A percentile compares a stretch with the other conserved stretches of the same genome.
These are phyloP conservation scores for Petaurus breviceps DNA, from an alignment of 2,113 vertebrate genomes.

Conservation along the genomic window DNA sequence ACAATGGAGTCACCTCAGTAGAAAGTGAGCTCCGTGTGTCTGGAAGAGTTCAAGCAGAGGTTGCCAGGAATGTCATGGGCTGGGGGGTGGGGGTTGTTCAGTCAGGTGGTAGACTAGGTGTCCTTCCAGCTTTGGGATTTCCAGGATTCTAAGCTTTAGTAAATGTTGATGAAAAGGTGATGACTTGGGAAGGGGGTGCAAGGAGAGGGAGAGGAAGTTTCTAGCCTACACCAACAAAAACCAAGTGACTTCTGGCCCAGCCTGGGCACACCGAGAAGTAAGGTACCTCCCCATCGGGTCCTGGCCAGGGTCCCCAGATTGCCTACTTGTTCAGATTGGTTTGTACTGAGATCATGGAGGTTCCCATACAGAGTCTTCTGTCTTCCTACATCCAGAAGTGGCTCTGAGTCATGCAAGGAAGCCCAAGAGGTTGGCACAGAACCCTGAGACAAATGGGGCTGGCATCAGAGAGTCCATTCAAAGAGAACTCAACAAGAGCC, in stretches of 20 bases:
- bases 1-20: neutral
- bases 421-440: neutral
- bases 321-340: neutral
- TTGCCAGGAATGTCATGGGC: neutral
- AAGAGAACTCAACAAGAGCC: neutral
- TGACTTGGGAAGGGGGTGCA: neutral
- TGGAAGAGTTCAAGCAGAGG: neutral
- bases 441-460: neutral
- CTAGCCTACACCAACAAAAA: neutral
- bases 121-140: neutral
- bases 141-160: neutral
- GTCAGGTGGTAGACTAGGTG: neutral
- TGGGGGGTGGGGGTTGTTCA: neutral
- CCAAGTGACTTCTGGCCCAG: neutral
- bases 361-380: neutral
- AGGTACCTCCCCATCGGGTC: neutral
- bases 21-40: neutral
- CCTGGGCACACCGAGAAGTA: neutral
- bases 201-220: neutral
- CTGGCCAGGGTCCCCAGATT: neutral
- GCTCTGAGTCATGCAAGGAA: neutral
- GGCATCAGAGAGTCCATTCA: neutral
- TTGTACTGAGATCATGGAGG: neutral
- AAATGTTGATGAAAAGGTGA: neutral
- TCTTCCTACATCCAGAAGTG: neutral